Base-by-base conservation (phyloP, 2,888 invertebrate species). In the Leptopilina drosophilae region DNA sequence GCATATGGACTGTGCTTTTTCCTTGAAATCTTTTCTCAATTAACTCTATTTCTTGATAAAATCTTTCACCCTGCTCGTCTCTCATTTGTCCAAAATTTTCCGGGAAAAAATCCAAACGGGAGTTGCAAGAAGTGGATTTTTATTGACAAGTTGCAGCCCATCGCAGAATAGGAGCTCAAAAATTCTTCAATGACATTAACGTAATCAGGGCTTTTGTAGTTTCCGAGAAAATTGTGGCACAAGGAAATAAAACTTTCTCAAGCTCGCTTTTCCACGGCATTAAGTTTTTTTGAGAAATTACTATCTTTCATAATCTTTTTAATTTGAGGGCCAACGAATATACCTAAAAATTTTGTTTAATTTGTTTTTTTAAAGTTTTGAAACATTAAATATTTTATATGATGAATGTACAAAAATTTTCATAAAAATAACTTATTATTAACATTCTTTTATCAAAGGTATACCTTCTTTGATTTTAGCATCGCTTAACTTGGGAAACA, bases 391-490 rank as follows among this genome's bases (percentile, higher is more conserved):
- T 4, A 67, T 11, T 56, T 56, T 11, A 12, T n/a, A 5, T 56
- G 3, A 12, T 56, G 56, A 14, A n/a, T n/a, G 5, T 33, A 4
- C 33, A 64, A 20, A 2, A 26, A 4, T 33, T 26, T 64, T 64
- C 9, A 26, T 15, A 26, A 64, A 64, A 64, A 64, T 64, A 5
- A 7, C 5, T 59, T 6, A 56, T 56, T 56, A 59, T 59, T 65
- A 20, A 14, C 1, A 20, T 40, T 65, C 33, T 26, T 65, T 20
- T 40, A 64, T n/a, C 1, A 6, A 42, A 42, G n/a, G 26, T 46
- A 20, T 77, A 77, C 77, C 77, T 77, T 49, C 65, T 49, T 65
- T 49, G n/a, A 77, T 40, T 65, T 64, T 77, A 6, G 65, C 65
- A 6, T 77, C 77, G 20, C 65, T 77, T 26, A 76, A 56, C 20